Evolutionary conservation across 2,888 invertebrate genomes (phyloP).

Genomic region (Mythimna albipuncta): DNA sequence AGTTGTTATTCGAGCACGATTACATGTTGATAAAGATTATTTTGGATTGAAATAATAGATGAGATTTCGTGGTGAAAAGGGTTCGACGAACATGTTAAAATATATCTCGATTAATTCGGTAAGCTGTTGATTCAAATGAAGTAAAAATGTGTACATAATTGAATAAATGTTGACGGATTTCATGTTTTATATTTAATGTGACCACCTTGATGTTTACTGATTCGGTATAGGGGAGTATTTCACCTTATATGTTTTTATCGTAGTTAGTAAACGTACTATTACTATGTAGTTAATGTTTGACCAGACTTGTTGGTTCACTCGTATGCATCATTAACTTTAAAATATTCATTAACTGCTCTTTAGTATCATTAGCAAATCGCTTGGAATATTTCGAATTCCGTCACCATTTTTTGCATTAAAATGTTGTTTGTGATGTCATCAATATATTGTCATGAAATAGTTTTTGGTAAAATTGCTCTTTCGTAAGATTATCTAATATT

Average conservation of each 20-base stretch:
- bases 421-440: slow-evolving; percentile 31
- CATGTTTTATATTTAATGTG: slow-evolving; percentile 34
- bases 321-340: slow-evolving; percentile 23
- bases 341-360: slow-evolving; percentile 33
- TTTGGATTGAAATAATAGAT: slow-evolving; percentile 29
- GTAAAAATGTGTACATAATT: slow-evolving; percentile 52
- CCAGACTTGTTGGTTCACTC: slow-evolving; percentile 13
- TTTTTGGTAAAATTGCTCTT: slow-evolving; percentile 12
- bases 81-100: slow-evolving; percentile 19
- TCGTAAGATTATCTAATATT: slow-evolving; percentile 18
- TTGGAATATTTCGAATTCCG: slow-evolving; percentile 19
- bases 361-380: slow-evolving; percentile 29
- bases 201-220: slow-evolving; percentile 35
- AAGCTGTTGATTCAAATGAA: slow-evolving; percentile 42
- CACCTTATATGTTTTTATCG: slow-evolving; percentile 32
- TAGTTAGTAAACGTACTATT: slow-evolving; percentile 23
- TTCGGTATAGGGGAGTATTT: slow-evolving; percentile 30
- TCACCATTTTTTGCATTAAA: slow-evolving; percentile 21
- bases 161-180: slow-evolving; percentile 26
- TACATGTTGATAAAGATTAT: slow-evolving; percentile 33
- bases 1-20: slow-evolving; percentile 35
- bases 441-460: slow-evolving; percentile 14
- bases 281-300: slow-evolving; percentile 33
- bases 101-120: slow-evolving; percentile 36
- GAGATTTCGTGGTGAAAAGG: slow-evolving; percentile 60